These are phyloP conservation scores for Montipora capricornis DNA, from an alignment of 64 coral and sea anemone species.

Conservation along the genomic window DNA sequence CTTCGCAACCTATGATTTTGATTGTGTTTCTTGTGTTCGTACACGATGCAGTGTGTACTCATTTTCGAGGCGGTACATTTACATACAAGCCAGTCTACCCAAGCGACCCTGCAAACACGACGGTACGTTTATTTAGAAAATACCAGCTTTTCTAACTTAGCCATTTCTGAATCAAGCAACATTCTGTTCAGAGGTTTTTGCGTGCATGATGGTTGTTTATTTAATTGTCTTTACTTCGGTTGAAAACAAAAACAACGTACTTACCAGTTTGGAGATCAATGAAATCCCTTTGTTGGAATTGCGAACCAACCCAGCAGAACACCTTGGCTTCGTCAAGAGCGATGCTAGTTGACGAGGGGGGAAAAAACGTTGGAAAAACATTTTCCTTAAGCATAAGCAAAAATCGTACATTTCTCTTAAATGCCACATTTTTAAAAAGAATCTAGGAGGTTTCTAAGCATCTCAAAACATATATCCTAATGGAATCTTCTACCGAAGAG, in stretches of 20 bases:
- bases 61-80: slow-evolving; percentile 44
- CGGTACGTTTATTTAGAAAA: slow-evolving; percentile 6
- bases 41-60: background rate
- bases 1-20: background rate
- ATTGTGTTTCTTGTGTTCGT: background rate
- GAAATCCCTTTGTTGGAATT: no score
- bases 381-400: no score
- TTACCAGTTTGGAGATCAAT: background rate
- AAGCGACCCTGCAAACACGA: slow-evolving; percentile 25
- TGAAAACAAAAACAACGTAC: no score
- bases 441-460: no score
- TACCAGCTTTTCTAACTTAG: no score
- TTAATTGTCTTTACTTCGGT: background rate
- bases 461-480: no score
- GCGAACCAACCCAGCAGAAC: no score
- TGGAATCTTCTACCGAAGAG: no score
- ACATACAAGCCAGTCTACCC: slow-evolving; percentile 17
- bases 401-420: no score
- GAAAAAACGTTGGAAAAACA: background rate
- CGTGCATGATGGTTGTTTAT: background rate
- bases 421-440: no score
- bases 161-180: background rate
- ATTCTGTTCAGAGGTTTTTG: background rate
- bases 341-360: no score
- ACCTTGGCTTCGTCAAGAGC: no score